Evolutionary conservation across 2,888 invertebrate species (phyloP), one percentile per base, ranked within the genome.

Genomic region (Hyposoter didymator): DNA sequence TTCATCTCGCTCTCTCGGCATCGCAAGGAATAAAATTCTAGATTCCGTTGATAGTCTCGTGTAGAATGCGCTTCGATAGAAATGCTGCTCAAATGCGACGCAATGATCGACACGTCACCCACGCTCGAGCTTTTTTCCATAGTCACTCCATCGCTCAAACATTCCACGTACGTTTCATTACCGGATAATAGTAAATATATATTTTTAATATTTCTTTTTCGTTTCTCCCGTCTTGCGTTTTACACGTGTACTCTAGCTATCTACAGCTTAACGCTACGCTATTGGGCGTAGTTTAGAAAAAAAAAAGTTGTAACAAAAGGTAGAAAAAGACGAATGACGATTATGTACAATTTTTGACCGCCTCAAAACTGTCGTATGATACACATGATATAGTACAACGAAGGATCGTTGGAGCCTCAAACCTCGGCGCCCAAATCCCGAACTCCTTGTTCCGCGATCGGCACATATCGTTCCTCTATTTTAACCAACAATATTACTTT

Each of bases 391-490:
- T 90, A 88, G 72, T 90, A 91, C 91, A 91, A 89, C 88, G 88
- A 35, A 6, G 1, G 35, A 28, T 28, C 1, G 35, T 32, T 43
- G 19, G 67, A n/a, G n/a, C n/a, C 66, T 86, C n/a, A 93, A 87
- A 96, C 95, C 93, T 97, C 97, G 79, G 96, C 96, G 76, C 96
- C 96, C 84, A 97, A 94, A 93, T 97, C 96, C 87, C 97, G 96
- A 7, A 99, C 97, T 84, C 98, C 98, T 91, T 96, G 96, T 93
- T 99, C 99, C 0, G 98, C 98, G 75, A 99, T 97, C 19, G 99
- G 99, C 85, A 99, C 98, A 94, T 96, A 99, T 91, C 96, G 97
- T 90, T 99, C 99, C 19, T 98, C 98, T 69, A 99, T 97, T 94
- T 98, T 97, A n/a, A 99, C 96, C 19, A 99, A 95, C 22, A 99